phyloP scores from a whole-genome alignment of 1,140 invertebrate species.

The Drosophila kurseongensis region DNA sequence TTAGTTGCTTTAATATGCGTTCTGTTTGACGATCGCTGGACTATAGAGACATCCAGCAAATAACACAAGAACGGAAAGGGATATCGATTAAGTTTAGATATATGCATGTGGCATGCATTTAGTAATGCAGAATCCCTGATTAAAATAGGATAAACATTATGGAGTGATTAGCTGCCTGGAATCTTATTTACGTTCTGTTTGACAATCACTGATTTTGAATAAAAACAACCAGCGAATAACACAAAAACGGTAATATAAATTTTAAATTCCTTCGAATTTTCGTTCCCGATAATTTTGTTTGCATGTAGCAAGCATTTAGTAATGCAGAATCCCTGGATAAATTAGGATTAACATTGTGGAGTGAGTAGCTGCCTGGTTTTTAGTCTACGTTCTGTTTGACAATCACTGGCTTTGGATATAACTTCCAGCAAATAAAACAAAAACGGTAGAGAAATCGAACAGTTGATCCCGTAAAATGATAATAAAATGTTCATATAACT shows the following conservation, averaged over 20 bases:
- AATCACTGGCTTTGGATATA: conserved; percentile 56
- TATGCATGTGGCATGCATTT: conserved; percentile 27
- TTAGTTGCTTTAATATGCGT: conserved; percentile 61
- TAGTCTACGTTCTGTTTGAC: conserved; percentile 78
- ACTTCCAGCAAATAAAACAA: conserved; percentile 71
- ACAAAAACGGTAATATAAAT: conserved; percentile 54
- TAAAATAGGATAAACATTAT: conserved; percentile 46
- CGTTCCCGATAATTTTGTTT: not conserved
- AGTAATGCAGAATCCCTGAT: conserved; percentile 41
- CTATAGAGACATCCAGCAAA: conserved; percentile 42
- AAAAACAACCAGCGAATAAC: conserved; percentile 60
- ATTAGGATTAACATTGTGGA: conserved; percentile 58
- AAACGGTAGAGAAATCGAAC: conserved; percentile 22
- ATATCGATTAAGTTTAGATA: not conserved
- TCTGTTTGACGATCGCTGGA: conserved; percentile 79
- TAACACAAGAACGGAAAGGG: conserved; percentile 69
- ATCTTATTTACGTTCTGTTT: conserved; percentile 70
- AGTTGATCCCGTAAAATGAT: not conserved
- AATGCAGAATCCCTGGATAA: conserved; percentile 32
- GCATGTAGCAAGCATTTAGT: conserved; percentile 44
- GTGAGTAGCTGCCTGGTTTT: conserved; percentile 34
- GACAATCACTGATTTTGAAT: conserved; percentile 67
- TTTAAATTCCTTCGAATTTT: not conserved
- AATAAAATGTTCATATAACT: not conserved
- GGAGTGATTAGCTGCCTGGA: conserved; percentile 40